Evolutionary conservation across 1,140 invertebrate species (phyloP).

Genomic region (Leptopilina clavipes): DNA sequence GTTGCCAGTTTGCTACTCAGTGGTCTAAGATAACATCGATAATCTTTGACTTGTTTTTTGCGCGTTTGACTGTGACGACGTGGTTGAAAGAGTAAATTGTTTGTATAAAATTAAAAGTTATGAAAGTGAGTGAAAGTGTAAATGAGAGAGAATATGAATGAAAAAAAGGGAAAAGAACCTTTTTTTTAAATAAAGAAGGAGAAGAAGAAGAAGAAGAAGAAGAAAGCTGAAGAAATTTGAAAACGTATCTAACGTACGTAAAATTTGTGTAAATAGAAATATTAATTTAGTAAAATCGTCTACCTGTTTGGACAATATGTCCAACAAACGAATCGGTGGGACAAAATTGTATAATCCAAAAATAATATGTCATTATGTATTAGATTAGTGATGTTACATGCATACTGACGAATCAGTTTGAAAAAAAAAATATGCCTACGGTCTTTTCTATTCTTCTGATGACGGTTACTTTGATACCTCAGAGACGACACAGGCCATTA

Average conservation of each 20-base stretch:
- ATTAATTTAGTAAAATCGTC: slow-evolving; percentile 67
- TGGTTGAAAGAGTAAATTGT: slow-evolving; percentile 48
- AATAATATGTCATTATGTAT: slow-evolving; percentile 67
- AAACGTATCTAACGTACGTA: slow-evolving; percentile 65
- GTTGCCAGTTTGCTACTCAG: slow-evolving; percentile 60
- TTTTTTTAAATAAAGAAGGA: slow-evolving; percentile 56
- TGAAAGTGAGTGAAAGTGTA: slow-evolving; percentile 43
- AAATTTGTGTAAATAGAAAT: slow-evolving; percentile 74
- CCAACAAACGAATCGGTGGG: slow-evolving; percentile 46
- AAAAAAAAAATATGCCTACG: slow-evolving; percentile 45
- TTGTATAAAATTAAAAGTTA: slow-evolving; percentile 41
- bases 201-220: too few relatives aligned
- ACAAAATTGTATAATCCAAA: slow-evolving; percentile 64
- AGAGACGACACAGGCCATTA: slow-evolving; percentile 52
- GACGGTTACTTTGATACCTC: slow-evolving; percentile 70
- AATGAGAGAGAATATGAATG: slow-evolving; percentile 27
- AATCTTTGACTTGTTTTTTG: slow-evolving; percentile 56
- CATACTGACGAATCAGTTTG: slow-evolving; percentile 59
- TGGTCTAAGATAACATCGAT: slow-evolving; percentile 72
- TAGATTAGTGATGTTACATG: slow-evolving; percentile 62
- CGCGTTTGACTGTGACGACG: slow-evolving; percentile 57
- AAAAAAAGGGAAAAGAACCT: slow-evolving; percentile 40
- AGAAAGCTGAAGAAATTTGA: not conserved
- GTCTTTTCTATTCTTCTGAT: slow-evolving; percentile 69
- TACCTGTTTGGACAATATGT: slow-evolving; percentile 63